A percentile compares a stretch with the other conserved stretches of the same genome.
These are phyloP conservation scores for Chaetops frenatus DNA, from an alignment of 2,113 vertebrate species.

Conservation along the genomic window DNA sequence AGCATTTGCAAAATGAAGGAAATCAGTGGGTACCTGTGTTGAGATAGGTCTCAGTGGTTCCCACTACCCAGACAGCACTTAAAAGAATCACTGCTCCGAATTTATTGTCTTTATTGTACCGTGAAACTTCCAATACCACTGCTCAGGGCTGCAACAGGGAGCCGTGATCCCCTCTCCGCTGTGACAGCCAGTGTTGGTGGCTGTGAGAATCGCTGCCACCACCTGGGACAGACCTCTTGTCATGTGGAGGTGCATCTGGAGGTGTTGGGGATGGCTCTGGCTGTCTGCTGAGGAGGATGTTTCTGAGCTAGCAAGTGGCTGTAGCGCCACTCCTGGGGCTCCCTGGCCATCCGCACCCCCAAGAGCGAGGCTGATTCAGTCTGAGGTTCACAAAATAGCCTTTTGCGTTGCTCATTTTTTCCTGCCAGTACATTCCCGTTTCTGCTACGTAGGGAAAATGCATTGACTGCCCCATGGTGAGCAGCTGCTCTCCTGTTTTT, in stretches of 20 bases:
- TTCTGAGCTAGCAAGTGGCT: fast-evolving
- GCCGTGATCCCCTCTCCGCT: not conserved
- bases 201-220: not conserved
- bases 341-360: fast-evolving
- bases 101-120: not conserved
- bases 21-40: not conserved
- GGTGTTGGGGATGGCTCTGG: fast-evolving
- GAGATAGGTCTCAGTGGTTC: not conserved
- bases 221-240: not conserved
- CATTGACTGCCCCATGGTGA: fast-evolving
- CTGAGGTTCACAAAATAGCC: not conserved
- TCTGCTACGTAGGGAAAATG: fast-evolving
- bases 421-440: not conserved
- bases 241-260: not conserved
- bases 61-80: not conserved
- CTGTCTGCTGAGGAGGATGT: too few species aligned
- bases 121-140: not conserved
- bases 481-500: not conserved
- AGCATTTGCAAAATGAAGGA: not conserved
- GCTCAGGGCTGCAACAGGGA: not conserved
- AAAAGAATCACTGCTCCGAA: not conserved
- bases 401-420: fast-evolving
- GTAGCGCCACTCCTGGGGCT: fast-evolving
- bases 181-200: fast-evolving
- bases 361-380: fast-evolving